Evolutionary conservation across 2,113 vertebrate species (phyloP).

Genomic region (Perca schrenkii): DNA sequence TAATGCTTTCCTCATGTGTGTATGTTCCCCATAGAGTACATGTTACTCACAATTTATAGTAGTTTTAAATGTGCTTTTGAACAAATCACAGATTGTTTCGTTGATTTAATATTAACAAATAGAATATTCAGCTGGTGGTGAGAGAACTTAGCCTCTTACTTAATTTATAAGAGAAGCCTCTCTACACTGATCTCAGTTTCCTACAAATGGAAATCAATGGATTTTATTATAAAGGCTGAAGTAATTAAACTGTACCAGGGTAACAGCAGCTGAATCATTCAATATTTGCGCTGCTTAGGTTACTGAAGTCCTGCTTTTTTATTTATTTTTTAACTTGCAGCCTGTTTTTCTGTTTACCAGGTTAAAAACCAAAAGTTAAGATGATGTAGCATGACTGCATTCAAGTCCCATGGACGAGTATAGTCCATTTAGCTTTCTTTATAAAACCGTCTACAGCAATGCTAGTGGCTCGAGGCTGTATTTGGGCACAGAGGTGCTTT

Average conservation of each 20-base stretch:
- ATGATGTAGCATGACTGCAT: not conserved
- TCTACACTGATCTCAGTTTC: not conserved
- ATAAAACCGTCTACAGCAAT: not conserved
- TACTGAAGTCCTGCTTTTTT: not conserved
- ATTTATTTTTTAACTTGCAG: not conserved
- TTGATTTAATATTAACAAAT: too few species aligned
- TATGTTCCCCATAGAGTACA: not conserved
- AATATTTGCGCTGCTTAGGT: not conserved
- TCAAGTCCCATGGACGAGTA: not conserved
- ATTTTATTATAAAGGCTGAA: not conserved
- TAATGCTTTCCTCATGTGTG: not conserved
- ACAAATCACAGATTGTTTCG: too few species aligned
- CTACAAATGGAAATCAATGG: conserved; percentile 1
- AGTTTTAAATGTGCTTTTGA: not conserved
- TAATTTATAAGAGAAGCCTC: not conserved
- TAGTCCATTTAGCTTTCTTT: not conserved
- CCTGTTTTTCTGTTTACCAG: not conserved
- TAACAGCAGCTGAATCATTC: conserved; percentile 4
- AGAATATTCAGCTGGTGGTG: not conserved
- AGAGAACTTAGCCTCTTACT: not conserved
- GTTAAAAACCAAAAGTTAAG: not conserved
- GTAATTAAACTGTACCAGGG: not conserved
- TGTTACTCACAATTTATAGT: not conserved
- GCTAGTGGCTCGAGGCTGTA: not conserved
- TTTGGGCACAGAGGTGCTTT: not conserved